Percentiles rank a stretch among this genome's conserved stretches.
These are phyloP conservation scores for Balaenoptera acutorostrata DNA, from an alignment of 2,113 vertebrate genomes.

Conservation along the genomic window DNA sequence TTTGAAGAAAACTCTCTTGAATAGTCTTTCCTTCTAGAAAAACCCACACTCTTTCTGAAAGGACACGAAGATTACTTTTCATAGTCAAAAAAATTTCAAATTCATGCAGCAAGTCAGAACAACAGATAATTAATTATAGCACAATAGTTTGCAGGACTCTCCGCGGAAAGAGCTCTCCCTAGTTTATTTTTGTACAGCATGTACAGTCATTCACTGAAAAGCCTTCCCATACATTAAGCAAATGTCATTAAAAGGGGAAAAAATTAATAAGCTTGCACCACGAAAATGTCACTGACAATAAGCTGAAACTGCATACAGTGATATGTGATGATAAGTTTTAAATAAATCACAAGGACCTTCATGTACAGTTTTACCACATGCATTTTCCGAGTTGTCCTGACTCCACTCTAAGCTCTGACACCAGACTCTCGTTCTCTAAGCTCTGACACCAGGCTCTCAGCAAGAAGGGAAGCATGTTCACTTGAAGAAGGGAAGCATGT, in stretches of 20 bases:
- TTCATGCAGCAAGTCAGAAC: not conserved
- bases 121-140: not conserved
- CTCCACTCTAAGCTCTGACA: not conserved
- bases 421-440: not conserved
- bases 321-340: not conserved
- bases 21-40: not conserved
- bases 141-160: not conserved
- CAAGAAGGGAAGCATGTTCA: too few species aligned
- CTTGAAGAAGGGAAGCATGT: not conserved
- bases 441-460: not conserved
- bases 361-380: not conserved
- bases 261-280: not conserved
- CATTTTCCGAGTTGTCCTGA: not conserved
- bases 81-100: not conserved
- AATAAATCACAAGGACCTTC: not conserved
- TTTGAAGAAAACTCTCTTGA: not conserved
- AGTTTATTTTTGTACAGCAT: not conserved
- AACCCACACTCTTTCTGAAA: not conserved
- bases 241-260: not conserved
- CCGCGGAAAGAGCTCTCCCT: not conserved
- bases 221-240: not conserved
- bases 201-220: not conserved
- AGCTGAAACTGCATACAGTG: not conserved
- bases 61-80: not conserved
- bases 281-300: not conserved